phyloP scores from a whole-genome alignment of 2,113 vertebrate species.

The Accipiter virgatus region DNA sequence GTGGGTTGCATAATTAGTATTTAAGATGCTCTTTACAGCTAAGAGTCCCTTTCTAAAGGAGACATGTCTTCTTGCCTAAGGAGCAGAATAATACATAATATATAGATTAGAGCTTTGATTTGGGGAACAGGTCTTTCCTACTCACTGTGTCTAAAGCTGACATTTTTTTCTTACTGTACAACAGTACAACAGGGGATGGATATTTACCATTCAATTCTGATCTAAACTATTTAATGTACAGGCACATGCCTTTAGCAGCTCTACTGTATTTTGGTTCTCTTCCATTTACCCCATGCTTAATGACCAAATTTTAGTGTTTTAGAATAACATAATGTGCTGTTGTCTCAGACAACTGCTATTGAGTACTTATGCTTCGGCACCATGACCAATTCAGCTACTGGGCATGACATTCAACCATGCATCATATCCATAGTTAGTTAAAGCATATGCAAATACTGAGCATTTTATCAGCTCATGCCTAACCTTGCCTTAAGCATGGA shows the following conservation, averaged over 20 bases:
- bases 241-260: not conserved
- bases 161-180: not conserved
- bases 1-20: not conserved
- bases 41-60: not conserved
- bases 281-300: slow-evolving; percentile 11
- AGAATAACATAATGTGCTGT: slow-evolving; percentile 4
- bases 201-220: not conserved
- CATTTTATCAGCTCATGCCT: not conserved
- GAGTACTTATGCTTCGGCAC: slow-evolving; percentile 1
- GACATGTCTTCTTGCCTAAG: not conserved
- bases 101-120: not conserved
- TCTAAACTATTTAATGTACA: not conserved
- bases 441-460: not conserved
- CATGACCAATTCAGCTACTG: not conserved
- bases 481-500: not conserved
- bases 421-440: not conserved
- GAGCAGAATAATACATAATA: not conserved
- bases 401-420: not conserved
- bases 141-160: not conserved
- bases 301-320: not conserved
- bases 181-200: not conserved
- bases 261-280: not conserved
- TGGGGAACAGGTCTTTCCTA: not conserved
- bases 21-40: not conserved
- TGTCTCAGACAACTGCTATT: slow-evolving; percentile 1